Base-by-base conservation (phyloP, 1,140 invertebrate species). In the Zeugodacus cucurbitae region DNA sequence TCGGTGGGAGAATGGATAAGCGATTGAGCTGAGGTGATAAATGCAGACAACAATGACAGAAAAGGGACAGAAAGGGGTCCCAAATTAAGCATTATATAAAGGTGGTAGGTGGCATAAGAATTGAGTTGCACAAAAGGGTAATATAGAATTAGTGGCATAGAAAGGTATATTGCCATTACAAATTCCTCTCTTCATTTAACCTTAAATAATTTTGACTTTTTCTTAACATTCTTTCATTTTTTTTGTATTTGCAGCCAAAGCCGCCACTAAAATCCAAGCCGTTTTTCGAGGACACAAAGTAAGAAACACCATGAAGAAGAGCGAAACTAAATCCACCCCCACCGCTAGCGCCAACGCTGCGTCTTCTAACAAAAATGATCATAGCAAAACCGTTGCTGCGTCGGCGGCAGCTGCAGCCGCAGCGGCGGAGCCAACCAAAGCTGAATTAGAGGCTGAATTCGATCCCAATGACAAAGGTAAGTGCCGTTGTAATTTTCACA, bases 361-460 rank as follows among this genome's bases (percentile, higher is more conserved):
- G 20, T 74, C 70, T 41, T 4, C 70, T 41, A 37, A 74, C 34
- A 74, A 41, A 74, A 37, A 44, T 74, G 95, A 54, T 17, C 26
- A 29, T 89, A 89, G 89, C 59, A 89, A 90, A 22, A 82, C 62
- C 32, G 41, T 29, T 26, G 74, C 74, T 41, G 89, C 82, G 48
- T 87, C 89, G 74, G 29, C 86, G n/a, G 90, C 90, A 88, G 90
- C 90, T 20, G 90, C 90, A 78, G 90, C 90, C 20, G 86, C 93
- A 87, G 94, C 95, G 87, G 91, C 92, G 44, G 95, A 96, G 92
- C 95, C 95, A 41, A 96, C 95, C 88, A 95, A 95, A 93, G 96
- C 96, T 90, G 95, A 97, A 92, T 94, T 97, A 88, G 95, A 96
- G 91, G 95, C 96, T 85, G 96, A 97, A 93, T 97, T 97, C 93